phyloP scores from a whole-genome alignment of 2,113 vertebrate species.

The Bubo blakistoni region DNA sequence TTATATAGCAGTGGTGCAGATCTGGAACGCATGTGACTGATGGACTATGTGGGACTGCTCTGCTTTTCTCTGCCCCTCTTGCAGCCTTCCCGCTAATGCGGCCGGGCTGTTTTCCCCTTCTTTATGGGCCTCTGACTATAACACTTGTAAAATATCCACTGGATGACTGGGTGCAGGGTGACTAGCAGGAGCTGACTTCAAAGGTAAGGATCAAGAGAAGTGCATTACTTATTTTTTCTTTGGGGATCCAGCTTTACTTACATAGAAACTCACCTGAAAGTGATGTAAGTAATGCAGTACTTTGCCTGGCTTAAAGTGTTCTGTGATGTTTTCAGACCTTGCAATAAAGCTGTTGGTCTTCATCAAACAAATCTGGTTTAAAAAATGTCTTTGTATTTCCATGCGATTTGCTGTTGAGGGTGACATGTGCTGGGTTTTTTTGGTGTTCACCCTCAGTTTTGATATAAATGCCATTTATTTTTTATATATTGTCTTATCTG shows the following conservation, averaged over 20 bases:
- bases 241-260: background rate
- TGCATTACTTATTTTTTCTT: background rate
- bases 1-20: background rate
- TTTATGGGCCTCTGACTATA: background rate
- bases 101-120: background rate
- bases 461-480: background rate
- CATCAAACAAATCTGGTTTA: background rate
- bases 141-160: background rate
- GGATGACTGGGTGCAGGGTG: background rate
- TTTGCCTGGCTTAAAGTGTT: background rate
- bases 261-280: background rate
- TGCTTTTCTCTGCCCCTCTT: background rate
- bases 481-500: background rate
- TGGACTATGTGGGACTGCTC: background rate
- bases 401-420: background rate
- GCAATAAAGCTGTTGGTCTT: background rate
- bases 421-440: background rate
- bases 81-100: background rate
- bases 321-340: background rate
- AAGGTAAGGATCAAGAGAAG: background rate
- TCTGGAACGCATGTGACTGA: accelerated
- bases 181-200: background rate
- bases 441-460: background rate
- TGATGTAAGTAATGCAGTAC: background rate
- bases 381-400: background rate